A percentile compares a stretch with the other conserved stretches of the same genome.
Evolutionary conservation across 2,888 invertebrate genomes (phyloP).

Genomic region (Pasiphila rectangulata): DNA sequence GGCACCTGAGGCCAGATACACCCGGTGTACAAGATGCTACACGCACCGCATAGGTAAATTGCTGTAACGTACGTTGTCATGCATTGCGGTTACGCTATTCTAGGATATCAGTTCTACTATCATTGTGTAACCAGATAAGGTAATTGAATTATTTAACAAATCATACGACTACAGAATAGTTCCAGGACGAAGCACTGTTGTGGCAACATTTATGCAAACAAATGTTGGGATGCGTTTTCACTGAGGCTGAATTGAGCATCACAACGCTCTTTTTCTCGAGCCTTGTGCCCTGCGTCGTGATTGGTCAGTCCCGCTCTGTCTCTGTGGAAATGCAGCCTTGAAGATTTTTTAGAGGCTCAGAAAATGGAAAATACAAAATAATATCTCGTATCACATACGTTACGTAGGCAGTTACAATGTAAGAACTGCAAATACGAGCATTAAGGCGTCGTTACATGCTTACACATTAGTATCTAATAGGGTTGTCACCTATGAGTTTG

Average conservation of each 20-base stretch:
- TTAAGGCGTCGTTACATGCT: background rate
- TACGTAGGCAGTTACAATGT: too few species aligned
- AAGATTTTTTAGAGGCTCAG: too few species aligned
- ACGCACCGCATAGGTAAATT: background rate
- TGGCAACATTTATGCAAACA: too few species aligned
- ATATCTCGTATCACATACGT: too few species aligned
- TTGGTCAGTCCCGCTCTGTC: too few species aligned
- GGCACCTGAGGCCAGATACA: too few species aligned
- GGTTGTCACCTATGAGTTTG: slow-evolving; percentile 6
- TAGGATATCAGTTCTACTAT: slow-evolving; percentile 18
- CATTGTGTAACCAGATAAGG: slow-evolving; percentile 18
- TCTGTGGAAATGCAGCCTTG: too few species aligned
- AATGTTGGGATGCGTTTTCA: too few species aligned
- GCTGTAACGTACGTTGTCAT: background rate
- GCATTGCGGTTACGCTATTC: slow-evolving; percentile 6
- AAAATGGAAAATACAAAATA: too few species aligned
- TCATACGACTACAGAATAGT: background rate
- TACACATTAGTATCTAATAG: background rate
- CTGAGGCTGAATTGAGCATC: too few species aligned
- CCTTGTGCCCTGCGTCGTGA: too few species aligned
- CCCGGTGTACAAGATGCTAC: background rate
- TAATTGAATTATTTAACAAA: slow-evolving; percentile 19
- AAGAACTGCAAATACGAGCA: slow-evolving; percentile 4
- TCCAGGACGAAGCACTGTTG: background rate
- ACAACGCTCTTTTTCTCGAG: too few species aligned